phyloP scores from a whole-genome alignment of 2,797 vertebrate genomes.

The Eospalax fontanierii region DNA sequence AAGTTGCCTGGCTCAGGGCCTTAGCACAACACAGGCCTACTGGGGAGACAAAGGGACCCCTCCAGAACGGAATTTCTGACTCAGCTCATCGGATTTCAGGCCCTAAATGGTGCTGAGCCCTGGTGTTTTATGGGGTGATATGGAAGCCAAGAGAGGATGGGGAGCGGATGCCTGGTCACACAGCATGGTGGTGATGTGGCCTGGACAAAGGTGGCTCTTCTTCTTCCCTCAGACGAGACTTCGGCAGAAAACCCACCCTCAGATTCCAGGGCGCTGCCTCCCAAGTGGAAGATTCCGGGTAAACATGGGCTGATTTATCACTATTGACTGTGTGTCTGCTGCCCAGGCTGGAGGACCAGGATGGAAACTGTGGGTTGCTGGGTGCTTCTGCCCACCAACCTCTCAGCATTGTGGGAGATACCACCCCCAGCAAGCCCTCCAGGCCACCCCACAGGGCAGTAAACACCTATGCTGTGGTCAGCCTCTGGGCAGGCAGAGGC shows the following conservation, averaged over 20 bases:
- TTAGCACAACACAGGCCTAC: too few relatives aligned
- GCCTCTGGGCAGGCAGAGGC: not conserved
- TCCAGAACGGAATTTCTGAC: not conserved
- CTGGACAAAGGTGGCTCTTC: not conserved
- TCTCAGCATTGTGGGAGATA: not conserved
- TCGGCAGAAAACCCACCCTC: accelerated
- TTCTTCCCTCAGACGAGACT: accelerated
- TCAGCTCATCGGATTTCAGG: not conserved
- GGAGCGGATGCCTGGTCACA: not conserved
- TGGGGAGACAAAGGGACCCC: accelerated
- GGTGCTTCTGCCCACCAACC: not conserved
- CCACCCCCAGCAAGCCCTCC: not conserved
- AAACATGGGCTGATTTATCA: not conserved
- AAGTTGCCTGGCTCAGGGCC: accelerated
- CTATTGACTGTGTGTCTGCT: not conserved
- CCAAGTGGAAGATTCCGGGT: not conserved
- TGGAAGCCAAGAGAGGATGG: not conserved
- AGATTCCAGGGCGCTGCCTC: not conserved
- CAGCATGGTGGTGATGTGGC: too few relatives aligned
- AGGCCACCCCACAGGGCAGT: not conserved
- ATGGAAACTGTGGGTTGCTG: not conserved
- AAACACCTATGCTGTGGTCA: not conserved
- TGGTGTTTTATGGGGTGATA: not conserved
- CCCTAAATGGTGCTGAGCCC: not conserved
- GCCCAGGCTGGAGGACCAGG: not conserved